Base-by-base conservation (phyloP, 2,797 vertebrate genomes). In the Astyanax mexicanus region DNA sequence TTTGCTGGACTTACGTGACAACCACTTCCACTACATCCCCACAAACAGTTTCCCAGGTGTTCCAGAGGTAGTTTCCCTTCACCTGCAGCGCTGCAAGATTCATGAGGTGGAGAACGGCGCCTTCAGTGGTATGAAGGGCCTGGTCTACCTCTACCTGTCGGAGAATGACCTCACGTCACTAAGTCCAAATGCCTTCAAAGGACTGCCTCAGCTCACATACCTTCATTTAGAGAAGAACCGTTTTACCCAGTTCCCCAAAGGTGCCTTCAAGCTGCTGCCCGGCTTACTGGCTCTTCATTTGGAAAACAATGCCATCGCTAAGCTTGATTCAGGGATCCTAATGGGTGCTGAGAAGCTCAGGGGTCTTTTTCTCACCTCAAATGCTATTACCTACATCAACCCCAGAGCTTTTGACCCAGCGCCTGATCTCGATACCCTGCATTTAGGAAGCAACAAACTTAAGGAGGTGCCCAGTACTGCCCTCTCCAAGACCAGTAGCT, bases 131-230 rank as follows among this genome's bases (percentile, higher is more conserved):
- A 93, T 99, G 93, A 91, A 88, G 72, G 89, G 89, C 19, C 88
- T 99, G n/a, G 81, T 98, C 52, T 99, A 99, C 83, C 94, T 99
- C 65, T 99, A 99, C 90, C 93, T 99, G 62, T 95, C 95, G 0
- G 37, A 97, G 86, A 99, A 98, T 58, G 86, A 77, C 73, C 92
- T 99, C 45, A 89, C 91, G 0, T 89, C 90, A 0, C 86, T 99
- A 81, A 91, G 74, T 0, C 88, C 94, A 0, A 81, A 92, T 0
- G 91, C 92, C 61, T 96, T 99, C 0, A 86, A 91, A 80, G 96
- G 96, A 2, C 90, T 91, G 8, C 90, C 94, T 0, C 91, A 74
- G 54, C 91, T 99, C 6, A 95, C 94, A 15, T 99, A 99, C 87
- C 94, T 98, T 0, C 91, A 98, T 84, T 88, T 99, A 85, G 96